A percentile compares a stretch with the other conserved stretches of the same genome.
Conservation (phyloP, 2,797 vertebrate genomes). For the Semotilus atromaculatus region DNA sequence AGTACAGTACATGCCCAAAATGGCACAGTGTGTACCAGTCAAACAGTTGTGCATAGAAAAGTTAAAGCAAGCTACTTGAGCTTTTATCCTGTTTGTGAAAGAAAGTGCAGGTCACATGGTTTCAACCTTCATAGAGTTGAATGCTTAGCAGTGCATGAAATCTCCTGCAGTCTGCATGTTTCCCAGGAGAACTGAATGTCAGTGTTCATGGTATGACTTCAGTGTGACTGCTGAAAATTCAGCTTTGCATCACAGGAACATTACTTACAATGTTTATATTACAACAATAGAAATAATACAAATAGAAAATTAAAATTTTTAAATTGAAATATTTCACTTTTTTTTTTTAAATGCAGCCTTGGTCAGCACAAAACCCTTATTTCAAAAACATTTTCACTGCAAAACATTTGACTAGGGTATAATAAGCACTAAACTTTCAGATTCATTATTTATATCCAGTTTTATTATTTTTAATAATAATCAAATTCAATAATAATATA, state of each 20-base stretch:
- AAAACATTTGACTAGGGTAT: neutral
- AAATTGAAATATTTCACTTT: neutral
- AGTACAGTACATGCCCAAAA: neutral
- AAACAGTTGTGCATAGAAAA: neutral
- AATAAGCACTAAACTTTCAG: neutral
- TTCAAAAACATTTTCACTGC: neutral
- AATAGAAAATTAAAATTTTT: neutral
- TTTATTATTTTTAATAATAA: too few relatives aligned
- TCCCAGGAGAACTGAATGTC: conserved; percentile 10
- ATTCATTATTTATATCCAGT: neutral
- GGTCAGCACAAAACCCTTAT: too few relatives aligned
- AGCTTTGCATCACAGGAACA: neutral
- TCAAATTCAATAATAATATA: too few relatives aligned
- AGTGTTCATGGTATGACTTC: neutral
- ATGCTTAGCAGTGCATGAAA: conserved; percentile 13
- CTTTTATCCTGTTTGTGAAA: neutral
- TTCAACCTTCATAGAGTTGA: neutral
- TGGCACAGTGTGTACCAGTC: neutral
- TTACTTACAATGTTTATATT: neutral
- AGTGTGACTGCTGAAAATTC: neutral
- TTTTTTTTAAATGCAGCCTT: neutral
- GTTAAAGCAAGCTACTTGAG: neutral
- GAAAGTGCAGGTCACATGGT: conserved; percentile 22
- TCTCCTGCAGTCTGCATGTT: neutral
- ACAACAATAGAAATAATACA: neutral